phyloP scores from a whole-genome alignment of 2,888 invertebrate genomes.

The Tachina lurida region DNA sequence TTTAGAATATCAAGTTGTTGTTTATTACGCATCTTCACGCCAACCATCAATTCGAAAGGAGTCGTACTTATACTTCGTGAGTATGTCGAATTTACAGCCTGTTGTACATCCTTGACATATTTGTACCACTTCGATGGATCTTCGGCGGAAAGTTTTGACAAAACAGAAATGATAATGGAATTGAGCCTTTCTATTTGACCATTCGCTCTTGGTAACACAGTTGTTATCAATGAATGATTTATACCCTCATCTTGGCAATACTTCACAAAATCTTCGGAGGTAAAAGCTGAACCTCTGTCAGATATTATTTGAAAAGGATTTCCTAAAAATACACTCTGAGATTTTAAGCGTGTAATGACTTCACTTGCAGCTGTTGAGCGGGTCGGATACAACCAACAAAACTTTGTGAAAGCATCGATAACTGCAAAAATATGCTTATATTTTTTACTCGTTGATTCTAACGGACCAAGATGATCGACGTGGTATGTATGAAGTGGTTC shows the following conservation, averaged over 20 bases:
- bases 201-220: conserved; percentile 60
- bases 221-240: conserved; percentile 51
- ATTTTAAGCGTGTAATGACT: neutral
- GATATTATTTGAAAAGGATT: conserved; percentile 78
- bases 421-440: conserved; percentile 2
- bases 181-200: conserved; percentile 64
- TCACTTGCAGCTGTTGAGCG: neutral
- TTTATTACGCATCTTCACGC: too few relatives aligned
- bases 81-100: too few relatives aligned
- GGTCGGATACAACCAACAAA: conserved; percentile 2
- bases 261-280: conserved; percentile 74
- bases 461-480: neutral
- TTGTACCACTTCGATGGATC: neutral
- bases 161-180: conserved; percentile 33
- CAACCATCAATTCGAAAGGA: too few relatives aligned
- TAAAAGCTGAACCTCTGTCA: conserved; percentile 78
- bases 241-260: conserved; percentile 77
- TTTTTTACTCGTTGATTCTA: neutral
- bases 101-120: too few relatives aligned
- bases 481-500: neutral
- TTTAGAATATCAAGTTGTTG: too few relatives aligned
- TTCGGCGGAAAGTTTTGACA: conserved; percentile 54
- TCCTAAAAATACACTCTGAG: conserved; percentile 78
- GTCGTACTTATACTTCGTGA: too few relatives aligned
- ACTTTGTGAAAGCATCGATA: neutral